phyloP scores from a whole-genome alignment of 2,888 invertebrate genomes.

The Sphecodes monilicornis region DNA sequence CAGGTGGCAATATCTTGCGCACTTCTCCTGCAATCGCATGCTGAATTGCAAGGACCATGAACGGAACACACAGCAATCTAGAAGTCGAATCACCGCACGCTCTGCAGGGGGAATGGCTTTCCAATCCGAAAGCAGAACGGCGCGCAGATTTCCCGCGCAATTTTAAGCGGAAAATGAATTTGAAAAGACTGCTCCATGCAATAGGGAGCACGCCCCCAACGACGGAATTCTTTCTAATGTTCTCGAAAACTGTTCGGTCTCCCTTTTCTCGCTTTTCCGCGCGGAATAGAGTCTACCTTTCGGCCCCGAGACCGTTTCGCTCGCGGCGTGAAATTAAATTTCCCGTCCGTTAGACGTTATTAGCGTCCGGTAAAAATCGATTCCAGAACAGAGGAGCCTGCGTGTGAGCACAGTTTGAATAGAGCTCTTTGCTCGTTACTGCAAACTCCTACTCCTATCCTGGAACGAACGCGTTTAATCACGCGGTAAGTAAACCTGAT shows the following conservation, averaged over 20 bases:
- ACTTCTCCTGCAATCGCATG: constrained; percentile 34
- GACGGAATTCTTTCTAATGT: constrained; percentile 39
- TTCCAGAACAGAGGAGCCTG: background rate
- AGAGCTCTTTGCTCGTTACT: background rate
- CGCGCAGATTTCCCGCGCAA: constrained; percentile 63
- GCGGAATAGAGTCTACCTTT: constrained; percentile 27
- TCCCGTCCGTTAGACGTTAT: constrained; percentile 37
- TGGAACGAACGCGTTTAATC: constrained; percentile 15
- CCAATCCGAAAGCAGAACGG: constrained; percentile 62
- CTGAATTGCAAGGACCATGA: constrained; percentile 54
- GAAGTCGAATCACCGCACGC: constrained; percentile 69
- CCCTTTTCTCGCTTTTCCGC: background rate
- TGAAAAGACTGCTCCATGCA: constrained; percentile 44
- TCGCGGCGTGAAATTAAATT: constrained; percentile 50
- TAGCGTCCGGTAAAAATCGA: constrained; percentile 52
- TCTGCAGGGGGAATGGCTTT: constrained; percentile 63
- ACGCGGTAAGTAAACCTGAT: constrained; percentile 28
- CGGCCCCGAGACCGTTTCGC: constrained; percentile 24
- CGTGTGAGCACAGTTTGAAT: constrained; percentile 6
- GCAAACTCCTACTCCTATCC: constrained; percentile 1
- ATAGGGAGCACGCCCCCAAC: constrained; percentile 25
- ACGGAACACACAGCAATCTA: constrained; percentile 52
- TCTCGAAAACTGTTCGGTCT: constrained; percentile 41
- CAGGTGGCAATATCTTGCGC: background rate
- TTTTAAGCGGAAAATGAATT: constrained; percentile 72